phyloP scores from a whole-genome alignment of 2,888 invertebrate genomes.

The Aromia moschata region DNA sequence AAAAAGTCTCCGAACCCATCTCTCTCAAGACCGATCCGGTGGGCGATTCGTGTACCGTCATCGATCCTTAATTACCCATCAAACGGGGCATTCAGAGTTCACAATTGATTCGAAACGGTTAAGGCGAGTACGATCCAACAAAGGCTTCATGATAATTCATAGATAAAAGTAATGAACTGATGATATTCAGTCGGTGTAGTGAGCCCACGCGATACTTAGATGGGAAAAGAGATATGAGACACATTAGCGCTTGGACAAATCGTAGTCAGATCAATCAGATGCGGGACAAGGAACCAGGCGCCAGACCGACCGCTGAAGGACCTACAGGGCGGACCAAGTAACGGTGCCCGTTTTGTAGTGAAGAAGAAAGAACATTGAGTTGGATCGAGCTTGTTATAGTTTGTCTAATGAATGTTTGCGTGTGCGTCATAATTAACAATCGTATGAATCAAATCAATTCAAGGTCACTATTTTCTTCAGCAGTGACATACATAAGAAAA shows the following conservation, averaged over 20 bases:
- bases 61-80: constrained; percentile 1
- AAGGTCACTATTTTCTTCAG: no score
- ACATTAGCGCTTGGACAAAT: constrained; percentile 53
- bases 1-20: no score
- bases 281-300: constrained; percentile 49
- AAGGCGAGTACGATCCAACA: constrained; percentile 13
- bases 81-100: constrained; percentile 8
- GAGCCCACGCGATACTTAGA: constrained; percentile 48
- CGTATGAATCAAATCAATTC: no score
- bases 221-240: constrained; percentile 45
- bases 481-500: no score
- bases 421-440: no score
- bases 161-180: constrained; percentile 43
- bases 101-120: constrained; percentile 11
- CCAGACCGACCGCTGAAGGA: constrained; percentile 44
- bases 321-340: constrained; percentile 33
- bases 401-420: no score
- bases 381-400: no score
- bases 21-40: no score
- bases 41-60: neutral
- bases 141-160: constrained; percentile 16
- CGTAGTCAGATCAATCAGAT: constrained; percentile 49
- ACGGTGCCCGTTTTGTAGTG: neutral
- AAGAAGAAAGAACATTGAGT: no score
- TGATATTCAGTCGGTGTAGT: constrained; percentile 39